Base-by-base conservation (phyloP, 2,888 invertebrate species). In the Tribolium freemani region DNA sequence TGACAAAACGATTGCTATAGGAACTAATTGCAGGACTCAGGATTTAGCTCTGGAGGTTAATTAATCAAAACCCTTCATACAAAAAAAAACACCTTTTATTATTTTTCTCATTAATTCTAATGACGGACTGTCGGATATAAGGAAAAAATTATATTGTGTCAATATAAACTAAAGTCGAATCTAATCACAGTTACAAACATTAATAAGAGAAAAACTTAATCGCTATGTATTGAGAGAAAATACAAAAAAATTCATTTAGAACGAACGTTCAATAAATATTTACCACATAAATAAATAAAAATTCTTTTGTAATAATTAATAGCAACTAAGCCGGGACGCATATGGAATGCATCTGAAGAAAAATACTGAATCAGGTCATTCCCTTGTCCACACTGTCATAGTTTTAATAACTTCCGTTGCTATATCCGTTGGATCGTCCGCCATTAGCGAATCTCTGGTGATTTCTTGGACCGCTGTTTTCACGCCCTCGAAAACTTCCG, bases 401-500 rank as follows among this genome's bases (percentile, higher is more conserved):
- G 11, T 56, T 64, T 16, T 72, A 77, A 66, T 87, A 85, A 84
- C 82, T 60, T 54, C 75, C 75, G 68, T 77, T 76, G 67, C 69
- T 74, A 21, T 72, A 71, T 64, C 78, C 78, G 45, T 77, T 69
- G 51, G 30, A 54, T 54, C 76, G 73, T 63, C 72, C 75, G 57
- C 74, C 67, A 67, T 57, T 66, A 44, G 56, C 60, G 57, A 75
- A 75, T 63, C 84, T 73, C 53, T 75, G 75, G 69, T 84, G 84
- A 44, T 75, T 76, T 73, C 81, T 78, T 68, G 83, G 82, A 68
- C 82, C 81, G 45, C 78, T 77, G 60, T 83, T 83, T 76, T 83
- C 82, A 51, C 82, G 71, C 0, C 88, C 88, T 38, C 86, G 84
- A 66, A 80, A 83, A 13, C 76, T 71, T 11, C 48, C 74, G 11